Conservation (phyloP, 1,140 invertebrate species). For the Bathynomus jamesi region DNA sequence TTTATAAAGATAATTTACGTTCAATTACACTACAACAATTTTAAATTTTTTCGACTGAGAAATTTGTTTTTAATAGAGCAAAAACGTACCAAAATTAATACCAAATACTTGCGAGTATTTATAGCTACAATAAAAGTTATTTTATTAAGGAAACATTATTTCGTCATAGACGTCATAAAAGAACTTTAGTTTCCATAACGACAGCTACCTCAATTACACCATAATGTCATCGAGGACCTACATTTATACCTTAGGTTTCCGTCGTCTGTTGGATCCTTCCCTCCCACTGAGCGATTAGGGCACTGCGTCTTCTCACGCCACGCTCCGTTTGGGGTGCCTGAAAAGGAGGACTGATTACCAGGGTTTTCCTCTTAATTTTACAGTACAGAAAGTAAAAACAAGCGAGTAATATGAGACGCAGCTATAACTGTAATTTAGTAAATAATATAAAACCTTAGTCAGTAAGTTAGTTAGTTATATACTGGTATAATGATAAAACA, state of each 20-base stretch:
- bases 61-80: not conserved
- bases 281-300: constrained; percentile 50
- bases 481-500: too few species aligned
- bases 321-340: not conserved
- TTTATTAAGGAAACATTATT: not conserved
- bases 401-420: too few species aligned
- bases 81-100: not conserved
- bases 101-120: not conserved
- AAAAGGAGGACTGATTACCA: too few species aligned
- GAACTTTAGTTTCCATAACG: not conserved
- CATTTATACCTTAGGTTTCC: not conserved
- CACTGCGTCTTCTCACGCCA: constrained; percentile 45
- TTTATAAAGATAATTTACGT: too few species aligned
- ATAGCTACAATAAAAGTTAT: not conserved
- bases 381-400: too few species aligned
- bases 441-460: too few species aligned
- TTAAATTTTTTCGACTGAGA: too few species aligned
- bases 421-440: too few species aligned
- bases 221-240: too few species aligned
- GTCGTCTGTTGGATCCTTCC: constrained; percentile 45
- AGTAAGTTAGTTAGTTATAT: too few species aligned
- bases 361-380: too few species aligned
- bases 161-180: not conserved
- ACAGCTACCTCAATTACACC: not conserved
- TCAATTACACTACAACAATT: too few species aligned